These are phyloP conservation scores for Gastracanthus pulcherrimus DNA, from an alignment of 2,888 invertebrate genomes.

Conservation along the genomic window DNA sequence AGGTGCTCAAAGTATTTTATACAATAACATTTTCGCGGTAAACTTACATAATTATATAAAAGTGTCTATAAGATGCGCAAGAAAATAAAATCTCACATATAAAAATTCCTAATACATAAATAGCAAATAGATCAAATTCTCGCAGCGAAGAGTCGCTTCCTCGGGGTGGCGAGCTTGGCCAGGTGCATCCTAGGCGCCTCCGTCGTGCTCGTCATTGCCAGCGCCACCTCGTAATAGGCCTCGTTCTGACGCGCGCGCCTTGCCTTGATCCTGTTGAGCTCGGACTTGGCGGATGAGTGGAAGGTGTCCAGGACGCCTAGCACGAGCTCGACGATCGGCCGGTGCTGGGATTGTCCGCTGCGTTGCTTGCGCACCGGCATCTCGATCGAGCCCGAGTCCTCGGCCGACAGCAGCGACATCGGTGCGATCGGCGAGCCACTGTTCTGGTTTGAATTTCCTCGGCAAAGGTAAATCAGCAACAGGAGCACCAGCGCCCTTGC, in stretches of 20 bases:
- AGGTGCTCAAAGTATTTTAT: neutral
- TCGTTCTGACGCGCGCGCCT: slow-evolving; percentile 23
- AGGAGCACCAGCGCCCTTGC: neutral
- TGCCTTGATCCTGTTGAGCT: slow-evolving; percentile 54
- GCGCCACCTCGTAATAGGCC: neutral
- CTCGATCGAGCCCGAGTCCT: slow-evolving; percentile 63
- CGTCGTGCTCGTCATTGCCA: neutral
- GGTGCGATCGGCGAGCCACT: neutral
- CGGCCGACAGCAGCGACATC: neutral
- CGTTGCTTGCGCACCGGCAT: slow-evolving; percentile 54
- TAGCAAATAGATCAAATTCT: neutral
- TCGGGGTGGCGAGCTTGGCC: neutral
- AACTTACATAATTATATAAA: neutral
- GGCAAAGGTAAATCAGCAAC: neutral
- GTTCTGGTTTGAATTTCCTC: neutral
- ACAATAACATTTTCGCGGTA: neutral
- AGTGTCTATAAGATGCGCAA: no score
- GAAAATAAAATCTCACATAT: no score
- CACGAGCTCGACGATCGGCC: slow-evolving; percentile 66
- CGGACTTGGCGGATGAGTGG: slow-evolving; percentile 62
- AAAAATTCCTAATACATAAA: no score
- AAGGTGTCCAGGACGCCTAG: slow-evolving; percentile 67
- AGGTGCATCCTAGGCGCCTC: neutral
- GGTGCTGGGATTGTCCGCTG: slow-evolving; percentile 48
- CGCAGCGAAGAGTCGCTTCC: slow-evolving; percentile 4